These are phyloP conservation scores for Anser cygnoides DNA, from an alignment of 2,113 vertebrate genomes.

Conservation along the genomic window DNA sequence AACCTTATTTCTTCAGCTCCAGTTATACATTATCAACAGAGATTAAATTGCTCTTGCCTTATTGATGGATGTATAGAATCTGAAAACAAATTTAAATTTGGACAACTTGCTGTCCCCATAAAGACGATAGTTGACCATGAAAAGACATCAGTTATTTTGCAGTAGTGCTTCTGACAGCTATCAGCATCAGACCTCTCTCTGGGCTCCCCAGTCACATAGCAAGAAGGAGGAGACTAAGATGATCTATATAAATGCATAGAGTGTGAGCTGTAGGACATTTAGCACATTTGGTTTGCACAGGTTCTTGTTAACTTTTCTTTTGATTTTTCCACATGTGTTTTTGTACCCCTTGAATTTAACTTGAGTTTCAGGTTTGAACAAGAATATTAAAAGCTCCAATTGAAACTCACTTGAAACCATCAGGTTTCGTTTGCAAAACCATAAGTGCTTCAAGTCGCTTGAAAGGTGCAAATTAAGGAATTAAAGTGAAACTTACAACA, in stretches of 20 bases:
- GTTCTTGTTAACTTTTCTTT: neutral
- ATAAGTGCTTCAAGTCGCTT: neutral
- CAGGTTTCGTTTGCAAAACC: neutral
- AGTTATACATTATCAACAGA: neutral
- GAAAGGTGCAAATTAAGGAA: slow-evolving; percentile 23
- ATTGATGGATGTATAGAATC: neutral
- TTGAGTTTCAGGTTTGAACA: slow-evolving; percentile 19
- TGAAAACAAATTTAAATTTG: neutral
- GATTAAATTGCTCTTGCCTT: neutral
- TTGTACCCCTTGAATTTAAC: neutral
- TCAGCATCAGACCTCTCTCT: neutral
- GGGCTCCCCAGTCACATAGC: neutral
- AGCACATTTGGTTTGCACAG: neutral
- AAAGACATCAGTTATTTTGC: neutral
- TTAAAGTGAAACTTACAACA: neutral
- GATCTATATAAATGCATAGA: neutral
- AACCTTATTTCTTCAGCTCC: neutral
- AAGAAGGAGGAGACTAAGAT: neutral
- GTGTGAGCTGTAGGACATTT: neutral
- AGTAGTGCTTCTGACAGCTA: neutral
- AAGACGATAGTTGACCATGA: neutral
- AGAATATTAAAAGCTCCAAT: slow-evolving; percentile 4
- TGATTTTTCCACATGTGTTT: neutral
- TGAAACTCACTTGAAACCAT: slow-evolving; percentile 15
- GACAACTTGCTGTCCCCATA: neutral